These are phyloP conservation scores for Heliothis peltigera DNA, from an alignment of 2,888 invertebrate species.

Conservation along the genomic window DNA sequence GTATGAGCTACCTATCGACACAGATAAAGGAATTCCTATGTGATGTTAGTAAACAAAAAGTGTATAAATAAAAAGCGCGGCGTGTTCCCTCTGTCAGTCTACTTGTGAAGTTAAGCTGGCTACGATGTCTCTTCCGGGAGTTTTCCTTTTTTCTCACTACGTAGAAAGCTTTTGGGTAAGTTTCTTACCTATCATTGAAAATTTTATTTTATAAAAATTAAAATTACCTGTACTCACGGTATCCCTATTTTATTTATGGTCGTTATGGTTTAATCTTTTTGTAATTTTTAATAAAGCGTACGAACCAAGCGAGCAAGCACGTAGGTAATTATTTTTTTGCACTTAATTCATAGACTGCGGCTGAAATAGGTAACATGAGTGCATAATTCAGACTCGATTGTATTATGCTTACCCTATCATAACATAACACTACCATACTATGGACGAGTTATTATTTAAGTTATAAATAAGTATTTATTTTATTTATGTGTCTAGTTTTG, in stretches of 20 bases:
- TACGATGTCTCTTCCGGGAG: conserved; percentile 86
- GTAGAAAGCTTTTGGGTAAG: conserved; percentile 88
- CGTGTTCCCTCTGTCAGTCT: conserved; percentile 78
- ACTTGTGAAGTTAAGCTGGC: conserved; percentile 75
- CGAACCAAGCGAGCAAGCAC: conserved; percentile 39
- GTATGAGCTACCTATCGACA: conserved; percentile 65
- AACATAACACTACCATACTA: conserved; percentile 24
- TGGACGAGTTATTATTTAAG: conserved; percentile 32
- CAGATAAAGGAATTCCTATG: conserved; percentile 79
- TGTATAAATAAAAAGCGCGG: conserved; percentile 83
- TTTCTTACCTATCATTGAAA: conserved; percentile 52
- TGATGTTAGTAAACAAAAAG: conserved; percentile 88
- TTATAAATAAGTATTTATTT: conserved; percentile 46
- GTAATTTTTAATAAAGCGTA: conserved; percentile 49
- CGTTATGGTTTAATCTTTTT: conserved; percentile 34
- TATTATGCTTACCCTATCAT: conserved; percentile 25
- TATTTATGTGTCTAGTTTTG: conserved; percentile 50
- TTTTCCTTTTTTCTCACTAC: conserved; percentile 84
- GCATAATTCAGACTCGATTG: conserved; percentile 38
- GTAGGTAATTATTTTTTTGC: conserved; percentile 59
- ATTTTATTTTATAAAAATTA: conserved; percentile 21
- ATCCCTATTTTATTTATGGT: conserved; percentile 17
- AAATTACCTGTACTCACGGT: conserved; percentile 17
- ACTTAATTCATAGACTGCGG: conserved; percentile 50
- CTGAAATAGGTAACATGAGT: conserved; percentile 46